Evolutionary conservation across 2,113 vertebrate species (phyloP).

Genomic region (Gobiocypris rarus): DNA sequence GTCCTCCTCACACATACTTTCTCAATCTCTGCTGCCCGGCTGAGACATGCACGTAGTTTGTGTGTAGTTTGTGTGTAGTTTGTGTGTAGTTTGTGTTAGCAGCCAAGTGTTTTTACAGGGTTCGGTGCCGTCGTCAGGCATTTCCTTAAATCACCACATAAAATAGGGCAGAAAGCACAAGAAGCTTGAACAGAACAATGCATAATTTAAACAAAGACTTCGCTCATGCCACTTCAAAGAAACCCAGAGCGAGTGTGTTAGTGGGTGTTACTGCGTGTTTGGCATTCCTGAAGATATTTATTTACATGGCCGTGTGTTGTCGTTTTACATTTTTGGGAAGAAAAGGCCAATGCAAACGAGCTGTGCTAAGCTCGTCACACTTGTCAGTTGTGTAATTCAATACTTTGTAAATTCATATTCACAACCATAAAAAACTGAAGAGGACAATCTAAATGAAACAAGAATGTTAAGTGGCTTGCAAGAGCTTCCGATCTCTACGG

Average conservation of each 20-base stretch:
- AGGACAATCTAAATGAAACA: neutral
- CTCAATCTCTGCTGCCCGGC: neutral
- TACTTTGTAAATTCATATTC: neutral
- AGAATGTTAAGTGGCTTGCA: neutral
- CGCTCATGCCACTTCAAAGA: slow-evolving; percentile 25
- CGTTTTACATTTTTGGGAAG: neutral
- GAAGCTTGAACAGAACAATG: slow-evolving; percentile 13
- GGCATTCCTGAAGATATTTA: slow-evolving; percentile 21
- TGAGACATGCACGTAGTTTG: neutral
- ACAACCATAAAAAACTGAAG: neutral
- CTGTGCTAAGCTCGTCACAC: neutral
- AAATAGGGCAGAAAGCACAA: slow-evolving; percentile 4
- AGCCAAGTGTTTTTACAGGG: neutral
- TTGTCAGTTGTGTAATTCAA: neutral
- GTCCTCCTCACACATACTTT: slow-evolving; percentile 21
- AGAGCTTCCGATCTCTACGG: neutral
- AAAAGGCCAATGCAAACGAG: neutral
- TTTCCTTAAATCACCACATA: slow-evolving; percentile 22
- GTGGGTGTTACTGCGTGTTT: slow-evolving; percentile 14
- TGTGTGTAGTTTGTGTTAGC: neutral
- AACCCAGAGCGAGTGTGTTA: neutral
- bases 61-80: neutral
- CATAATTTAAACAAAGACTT: slow-evolving; percentile 36
- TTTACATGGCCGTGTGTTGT: neutral
- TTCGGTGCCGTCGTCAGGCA: neutral